Evolutionary conservation across 2,888 invertebrate species (phyloP).

Genomic region (Metalampra italica): DNA sequence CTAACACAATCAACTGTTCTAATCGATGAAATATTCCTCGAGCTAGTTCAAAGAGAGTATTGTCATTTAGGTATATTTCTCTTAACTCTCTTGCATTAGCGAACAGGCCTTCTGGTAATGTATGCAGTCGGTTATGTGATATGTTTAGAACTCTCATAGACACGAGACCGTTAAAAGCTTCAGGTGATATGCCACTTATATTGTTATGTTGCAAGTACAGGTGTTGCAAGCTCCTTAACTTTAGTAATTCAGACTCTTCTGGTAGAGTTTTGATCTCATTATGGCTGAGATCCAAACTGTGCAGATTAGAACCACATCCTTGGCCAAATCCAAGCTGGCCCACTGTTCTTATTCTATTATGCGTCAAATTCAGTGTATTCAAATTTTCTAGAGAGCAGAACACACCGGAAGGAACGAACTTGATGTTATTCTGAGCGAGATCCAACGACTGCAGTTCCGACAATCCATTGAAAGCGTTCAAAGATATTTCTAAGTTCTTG

Average conservation of each 20-base stretch:
- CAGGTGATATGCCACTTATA: conserved; percentile 87
- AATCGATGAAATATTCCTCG: conserved; percentile 90
- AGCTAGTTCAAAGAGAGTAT: conserved; percentile 89
- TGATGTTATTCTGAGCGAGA: conserved; percentile 90
- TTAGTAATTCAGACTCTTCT: conserved; percentile 86
- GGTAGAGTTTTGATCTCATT: conserved; percentile 87
- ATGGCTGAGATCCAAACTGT: conserved; percentile 87
- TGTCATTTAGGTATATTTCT: conserved; percentile 91
- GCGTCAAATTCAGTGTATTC: conserved; percentile 89
- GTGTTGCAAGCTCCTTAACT: conserved; percentile 87
- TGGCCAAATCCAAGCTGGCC: conserved; percentile 85
- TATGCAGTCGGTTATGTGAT: conserved; percentile 90
- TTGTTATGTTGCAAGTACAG: conserved; percentile 91
- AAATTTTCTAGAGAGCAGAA: conserved; percentile 89
- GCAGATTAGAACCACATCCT: conserved; percentile 83
- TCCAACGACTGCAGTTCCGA: conserved; percentile 88
- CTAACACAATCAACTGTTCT: conserved; percentile 90
- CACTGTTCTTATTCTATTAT: conserved; percentile 88
- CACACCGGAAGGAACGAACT: conserved; percentile 86
- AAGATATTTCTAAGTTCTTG: conserved; percentile 85
- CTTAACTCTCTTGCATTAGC: conserved; percentile 88
- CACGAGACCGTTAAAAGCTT: conserved; percentile 87
- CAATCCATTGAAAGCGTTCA: conserved; percentile 86
- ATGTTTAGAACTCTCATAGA: conserved; percentile 90
- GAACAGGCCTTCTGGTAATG: conserved; percentile 89